A percentile compares a stretch with the other conserved stretches of the same genome.
These are phyloP conservation scores for Aldrovandia affinis DNA, from an alignment of 2,797 vertebrate genomes.

Conservation along the genomic window DNA sequence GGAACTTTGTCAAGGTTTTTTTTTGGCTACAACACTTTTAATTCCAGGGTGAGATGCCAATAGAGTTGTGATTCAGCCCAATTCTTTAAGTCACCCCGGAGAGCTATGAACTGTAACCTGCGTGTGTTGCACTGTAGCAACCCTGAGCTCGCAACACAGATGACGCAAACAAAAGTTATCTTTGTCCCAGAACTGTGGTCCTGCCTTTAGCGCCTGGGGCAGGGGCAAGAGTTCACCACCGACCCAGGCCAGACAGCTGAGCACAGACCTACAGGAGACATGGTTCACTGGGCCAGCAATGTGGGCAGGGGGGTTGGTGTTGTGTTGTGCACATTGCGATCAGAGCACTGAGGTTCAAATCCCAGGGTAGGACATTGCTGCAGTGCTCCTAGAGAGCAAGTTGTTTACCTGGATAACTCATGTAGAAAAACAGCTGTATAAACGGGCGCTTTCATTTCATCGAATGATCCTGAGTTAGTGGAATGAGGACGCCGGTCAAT, in stretches of 20 bases:
- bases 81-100: not conserved
- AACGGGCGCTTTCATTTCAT: not conserved
- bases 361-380: not conserved
- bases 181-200: slow-evolving; percentile 19
- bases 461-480: slow-evolving; percentile 2
- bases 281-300: slow-evolving; percentile 3
- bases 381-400: not conserved
- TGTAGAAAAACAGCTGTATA: not conserved
- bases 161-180: not conserved
- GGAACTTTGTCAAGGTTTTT: not conserved
- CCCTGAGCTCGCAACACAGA: not conserved
- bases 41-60: not conserved
- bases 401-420: not conserved
- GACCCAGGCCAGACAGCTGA: slow-evolving; percentile 12
- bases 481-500: not conserved
- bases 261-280: not conserved
- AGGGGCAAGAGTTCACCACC: slow-evolving; percentile 14
- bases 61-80: not conserved
- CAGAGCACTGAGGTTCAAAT: not conserved
- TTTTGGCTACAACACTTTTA: not conserved
- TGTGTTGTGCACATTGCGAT: not conserved
- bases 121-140: not conserved
- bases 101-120: too few species aligned
- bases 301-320: not conserved
- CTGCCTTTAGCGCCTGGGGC: slow-evolving; percentile 4